phyloP scores from a whole-genome alignment of 2,797 vertebrate genomes.

The Tenualosa ilisha region DNA sequence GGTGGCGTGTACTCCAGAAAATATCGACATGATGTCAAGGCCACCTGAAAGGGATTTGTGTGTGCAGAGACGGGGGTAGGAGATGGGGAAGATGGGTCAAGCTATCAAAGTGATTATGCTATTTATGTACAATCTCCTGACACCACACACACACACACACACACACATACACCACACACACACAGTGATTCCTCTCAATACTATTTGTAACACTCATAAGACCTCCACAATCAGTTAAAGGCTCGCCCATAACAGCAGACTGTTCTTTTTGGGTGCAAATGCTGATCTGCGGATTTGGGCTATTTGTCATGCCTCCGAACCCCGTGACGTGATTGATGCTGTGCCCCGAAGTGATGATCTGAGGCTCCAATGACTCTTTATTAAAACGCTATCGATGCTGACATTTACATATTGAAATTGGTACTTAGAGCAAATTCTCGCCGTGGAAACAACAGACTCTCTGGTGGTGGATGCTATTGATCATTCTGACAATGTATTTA shows the following conservation, averaged over 20 bases:
- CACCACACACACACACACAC: not conserved
- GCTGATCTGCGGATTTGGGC: conserved; percentile 57
- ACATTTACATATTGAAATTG: conserved; percentile 72
- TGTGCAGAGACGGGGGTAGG: not conserved
- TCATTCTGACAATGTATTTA: conserved; percentile 58
- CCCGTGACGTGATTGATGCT: conserved; percentile 68
- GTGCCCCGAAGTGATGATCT: conserved; percentile 59
- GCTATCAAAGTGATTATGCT: not conserved
- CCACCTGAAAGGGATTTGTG: not conserved
- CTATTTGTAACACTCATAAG: not conserved
- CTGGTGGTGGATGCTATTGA: conserved; percentile 56
- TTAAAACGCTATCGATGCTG: conserved; percentile 70
- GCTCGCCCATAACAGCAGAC: conserved; percentile 22
- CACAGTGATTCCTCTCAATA: not conserved
- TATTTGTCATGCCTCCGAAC: conserved; percentile 67
- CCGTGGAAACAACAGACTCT: conserved; percentile 64
- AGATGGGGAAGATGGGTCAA: not conserved
- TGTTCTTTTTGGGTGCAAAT: conserved; percentile 53
- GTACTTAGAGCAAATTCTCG: conserved; percentile 64
- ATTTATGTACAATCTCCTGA: not conserved
- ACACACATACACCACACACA: not conserved
- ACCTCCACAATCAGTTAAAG: conserved; percentile 18
- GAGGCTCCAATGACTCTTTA: conserved; percentile 62
- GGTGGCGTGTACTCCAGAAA: not conserved
- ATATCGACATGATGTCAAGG: not conserved